Evolutionary conservation across 2,888 invertebrate species (phyloP).

Genomic region (Tholera decimalis): DNA sequence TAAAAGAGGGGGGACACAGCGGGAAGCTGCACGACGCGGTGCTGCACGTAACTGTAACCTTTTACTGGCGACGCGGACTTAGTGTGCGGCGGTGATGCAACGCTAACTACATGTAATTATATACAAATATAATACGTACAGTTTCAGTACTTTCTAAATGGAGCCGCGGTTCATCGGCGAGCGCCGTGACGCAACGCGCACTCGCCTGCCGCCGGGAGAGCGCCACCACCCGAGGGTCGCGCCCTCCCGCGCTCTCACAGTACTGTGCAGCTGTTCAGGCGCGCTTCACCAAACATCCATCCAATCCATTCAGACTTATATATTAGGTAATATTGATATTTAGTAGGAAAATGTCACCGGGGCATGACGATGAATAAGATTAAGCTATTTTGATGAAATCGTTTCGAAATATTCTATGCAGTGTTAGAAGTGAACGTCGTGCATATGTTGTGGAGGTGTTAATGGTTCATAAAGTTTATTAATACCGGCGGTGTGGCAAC

Average conservation of each 20-base stretch:
- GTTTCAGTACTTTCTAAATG: slow-evolving; percentile 63
- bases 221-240: too few relatives aligned
- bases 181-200: slow-evolving; percentile 29
- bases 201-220: background rate
- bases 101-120: slow-evolving; percentile 43
- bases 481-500: slow-evolving; percentile 29
- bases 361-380: background rate
- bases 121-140: slow-evolving; percentile 51
- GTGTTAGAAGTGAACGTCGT: background rate
- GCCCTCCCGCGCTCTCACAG: too few relatives aligned
- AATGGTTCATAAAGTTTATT: slow-evolving; percentile 33
- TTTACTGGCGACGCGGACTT: slow-evolving; percentile 11
- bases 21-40: background rate
- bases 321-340: too few relatives aligned
- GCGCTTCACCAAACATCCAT: background rate
- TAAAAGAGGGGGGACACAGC: too few relatives aligned
- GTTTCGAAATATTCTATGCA: slow-evolving; percentile 1
- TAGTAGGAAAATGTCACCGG: background rate
- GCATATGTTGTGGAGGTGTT: slow-evolving; percentile 8
- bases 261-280: too few relatives aligned
- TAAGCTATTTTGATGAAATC: background rate
- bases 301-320: background rate
- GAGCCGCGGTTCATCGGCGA: slow-evolving; percentile 53
- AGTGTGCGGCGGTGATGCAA: slow-evolving; percentile 48
- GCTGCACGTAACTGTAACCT: slow-evolving; percentile 10